Conservation (phyloP, 2,113 vertebrate species). For the Ceyx cyanopectus region DNA sequence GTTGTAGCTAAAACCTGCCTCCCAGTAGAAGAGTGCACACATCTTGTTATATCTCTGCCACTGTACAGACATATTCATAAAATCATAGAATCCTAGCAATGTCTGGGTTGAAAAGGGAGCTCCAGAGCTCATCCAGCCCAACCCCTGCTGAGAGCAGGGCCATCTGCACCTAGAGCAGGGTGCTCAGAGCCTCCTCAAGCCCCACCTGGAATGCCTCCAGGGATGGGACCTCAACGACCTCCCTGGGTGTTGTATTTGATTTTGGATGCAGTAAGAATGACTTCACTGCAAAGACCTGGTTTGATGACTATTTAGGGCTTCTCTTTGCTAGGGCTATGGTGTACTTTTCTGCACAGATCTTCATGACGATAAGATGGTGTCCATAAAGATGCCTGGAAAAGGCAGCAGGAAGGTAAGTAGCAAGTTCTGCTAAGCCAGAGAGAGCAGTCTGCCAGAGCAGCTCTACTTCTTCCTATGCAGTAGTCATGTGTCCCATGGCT, state of each 20-base stretch:
- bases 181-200: too few species aligned
- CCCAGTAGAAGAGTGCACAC: background rate
- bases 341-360: background rate
- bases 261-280: background rate
- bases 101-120: too few species aligned
- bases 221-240: too few species aligned
- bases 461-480: background rate
- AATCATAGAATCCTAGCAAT: too few species aligned
- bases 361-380: background rate
- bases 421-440: background rate
- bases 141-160: too few species aligned
- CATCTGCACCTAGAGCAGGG: too few species aligned
- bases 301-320: background rate
- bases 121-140: too few species aligned
- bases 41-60: background rate
- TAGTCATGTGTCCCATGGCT: background rate
- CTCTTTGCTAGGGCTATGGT: background rate
- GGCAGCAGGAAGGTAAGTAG: background rate
- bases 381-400: background rate
- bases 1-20: background rate
- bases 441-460: background rate
- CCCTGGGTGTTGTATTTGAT: background rate
- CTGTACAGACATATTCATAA: background rate
- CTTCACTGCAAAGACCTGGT: background rate
- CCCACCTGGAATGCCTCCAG: too few species aligned